Evolutionary conservation across 2,113 vertebrate genomes (phyloP).

Genomic region (Paratilapia polleni): DNA sequence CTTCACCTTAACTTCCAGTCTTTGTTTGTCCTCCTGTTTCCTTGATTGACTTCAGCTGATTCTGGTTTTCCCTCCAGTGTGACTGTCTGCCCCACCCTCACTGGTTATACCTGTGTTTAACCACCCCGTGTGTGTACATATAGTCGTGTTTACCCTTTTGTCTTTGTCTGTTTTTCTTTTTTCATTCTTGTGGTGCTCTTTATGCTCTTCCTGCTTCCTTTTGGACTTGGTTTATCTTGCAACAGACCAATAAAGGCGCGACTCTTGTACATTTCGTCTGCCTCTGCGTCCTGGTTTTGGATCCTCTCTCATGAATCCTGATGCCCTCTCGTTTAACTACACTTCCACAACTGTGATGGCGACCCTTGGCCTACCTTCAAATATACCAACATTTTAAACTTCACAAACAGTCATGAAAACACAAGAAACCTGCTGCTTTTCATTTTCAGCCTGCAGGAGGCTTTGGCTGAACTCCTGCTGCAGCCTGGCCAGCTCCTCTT

Average conservation of each 20-base stretch:
- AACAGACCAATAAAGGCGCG: not conserved
- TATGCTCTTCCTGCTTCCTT: not conserved
- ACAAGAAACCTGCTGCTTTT: slow-evolving; percentile 63
- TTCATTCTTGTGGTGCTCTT: too few species aligned
- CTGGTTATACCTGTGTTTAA: not conserved
- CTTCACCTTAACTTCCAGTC: not conserved
- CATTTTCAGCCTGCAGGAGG: slow-evolving; percentile 80
- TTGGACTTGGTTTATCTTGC: not conserved
- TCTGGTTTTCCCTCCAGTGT: not conserved
- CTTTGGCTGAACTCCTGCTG: slow-evolving; percentile 76
- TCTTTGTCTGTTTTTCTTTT: not conserved
- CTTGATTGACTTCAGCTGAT: not conserved
- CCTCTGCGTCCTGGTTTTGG: too few species aligned
- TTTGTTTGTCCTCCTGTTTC: not conserved
- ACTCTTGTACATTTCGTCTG: not conserved
- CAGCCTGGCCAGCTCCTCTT: slow-evolving; percentile 75
- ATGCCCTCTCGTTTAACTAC: not conserved
- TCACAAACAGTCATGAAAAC: not conserved
- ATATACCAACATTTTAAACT: not conserved
- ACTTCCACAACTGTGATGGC: not conserved
- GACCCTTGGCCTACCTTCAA: not conserved
- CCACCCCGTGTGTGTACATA: not conserved
- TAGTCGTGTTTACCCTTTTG: not conserved
- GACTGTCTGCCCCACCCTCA: not conserved
- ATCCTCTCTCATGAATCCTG: not conserved